Conservation (phyloP, 2,113 vertebrate species). For the Arothron firmamentum region DNA sequence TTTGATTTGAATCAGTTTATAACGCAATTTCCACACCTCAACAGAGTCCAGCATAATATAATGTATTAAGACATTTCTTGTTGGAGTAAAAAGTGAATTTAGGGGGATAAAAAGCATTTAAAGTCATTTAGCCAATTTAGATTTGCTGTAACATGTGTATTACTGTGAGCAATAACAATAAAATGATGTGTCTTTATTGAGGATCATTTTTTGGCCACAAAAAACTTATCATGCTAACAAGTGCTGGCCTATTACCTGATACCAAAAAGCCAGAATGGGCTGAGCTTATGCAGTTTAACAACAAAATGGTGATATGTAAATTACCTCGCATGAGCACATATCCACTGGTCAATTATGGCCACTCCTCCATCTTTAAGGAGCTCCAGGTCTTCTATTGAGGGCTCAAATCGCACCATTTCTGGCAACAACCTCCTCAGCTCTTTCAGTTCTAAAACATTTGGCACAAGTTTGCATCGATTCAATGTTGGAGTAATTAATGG, state of each 20-base stretch:
- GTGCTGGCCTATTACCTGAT: background rate
- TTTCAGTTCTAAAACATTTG: conserved; percentile 74
- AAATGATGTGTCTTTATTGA: no score
- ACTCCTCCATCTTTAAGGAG: conserved; percentile 90
- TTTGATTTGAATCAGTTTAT: no score
- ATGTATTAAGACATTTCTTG: no score
- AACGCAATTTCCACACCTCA: no score
- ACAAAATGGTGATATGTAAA: background rate
- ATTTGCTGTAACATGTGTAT: no score
- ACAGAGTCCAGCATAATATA: no score
- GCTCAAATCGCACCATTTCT: conserved; percentile 85
- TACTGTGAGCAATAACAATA: no score
- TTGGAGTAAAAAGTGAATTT: no score
- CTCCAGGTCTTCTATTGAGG: conserved; percentile 83
- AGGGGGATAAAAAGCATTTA: no score
- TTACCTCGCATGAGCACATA: conserved; percentile 92
- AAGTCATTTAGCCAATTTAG: no score
- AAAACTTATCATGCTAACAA: no score
- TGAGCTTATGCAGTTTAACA: background rate
- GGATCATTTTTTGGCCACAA: no score
- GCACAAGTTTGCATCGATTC: background rate
- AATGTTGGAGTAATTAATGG: background rate
- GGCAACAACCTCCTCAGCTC: conserved; percentile 82
- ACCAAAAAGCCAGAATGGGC: background rate
- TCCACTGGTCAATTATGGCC: conserved; percentile 97